Base-by-base conservation (phyloP, 2,113 vertebrate species). In the Bambusicola thoracicus region DNA sequence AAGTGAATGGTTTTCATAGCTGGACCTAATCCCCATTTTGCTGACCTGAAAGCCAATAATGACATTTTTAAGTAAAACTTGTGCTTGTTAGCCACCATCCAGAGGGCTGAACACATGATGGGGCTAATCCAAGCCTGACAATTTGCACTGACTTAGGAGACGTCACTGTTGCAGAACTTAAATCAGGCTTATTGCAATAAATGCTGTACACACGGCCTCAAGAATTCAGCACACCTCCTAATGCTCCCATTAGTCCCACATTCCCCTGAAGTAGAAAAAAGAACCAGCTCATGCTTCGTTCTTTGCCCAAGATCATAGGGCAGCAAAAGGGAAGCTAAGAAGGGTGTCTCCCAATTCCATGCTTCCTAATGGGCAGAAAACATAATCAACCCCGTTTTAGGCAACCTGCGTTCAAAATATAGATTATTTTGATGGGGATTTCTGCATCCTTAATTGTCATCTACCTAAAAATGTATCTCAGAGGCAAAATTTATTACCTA, bases 51-150 rank as follows among this genome's bases (percentile, higher is more conserved):
- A 72, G 29, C 55, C 79, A 70, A 32, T 44, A 80, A 73, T 4
- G 7, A 13, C 25, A 85, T 70, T 89, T 95, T 67, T 9, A 81
- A 87, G 48, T 68, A 74, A 72, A 95, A 90, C 5, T 51, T 73
- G 16, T 70, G 43, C 87, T 90, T 74, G 53, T 4, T 78, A 68
- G 44, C 16, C 61, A 86, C 24, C 40, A 8, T 51, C 80, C 43
- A 72, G 12, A 70, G 7, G 27, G 18, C 36, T 36, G 55, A 85
- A 87, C 34, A 63, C 34, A 36, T 2, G 12, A 81, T 27, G 8
- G 40, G 56, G n/a, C 43, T 94, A 89, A 95, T 68, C 51, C 66
- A 84, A 81, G 40, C 38, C 56, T 72, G 30, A 30, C 63, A 95
- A 84, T 62, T 92, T 36, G 24, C 41, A 46, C 8, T 72, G 68